A percentile compares a stretch with the other conserved stretches of the same genome.
phyloP scores from a whole-genome alignment of 2,888 invertebrate species.

The Brachyptera putata region DNA sequence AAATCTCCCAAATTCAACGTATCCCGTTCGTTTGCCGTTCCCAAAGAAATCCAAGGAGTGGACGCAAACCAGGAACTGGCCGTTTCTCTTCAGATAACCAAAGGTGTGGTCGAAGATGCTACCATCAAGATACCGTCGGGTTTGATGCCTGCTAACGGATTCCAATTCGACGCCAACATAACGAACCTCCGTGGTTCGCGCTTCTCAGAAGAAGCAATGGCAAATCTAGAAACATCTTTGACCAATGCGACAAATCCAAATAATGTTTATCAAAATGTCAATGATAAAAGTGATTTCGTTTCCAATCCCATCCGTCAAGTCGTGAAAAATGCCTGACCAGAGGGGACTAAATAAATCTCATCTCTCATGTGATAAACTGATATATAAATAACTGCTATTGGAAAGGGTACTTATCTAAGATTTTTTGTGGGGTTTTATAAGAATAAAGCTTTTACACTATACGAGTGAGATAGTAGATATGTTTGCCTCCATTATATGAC shows the following conservation, averaged over 20 bases:
- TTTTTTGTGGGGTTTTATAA: too few relatives aligned
- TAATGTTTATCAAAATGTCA: constrained; percentile 15
- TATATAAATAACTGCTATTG: too few relatives aligned
- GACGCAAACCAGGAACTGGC: constrained; percentile 49
- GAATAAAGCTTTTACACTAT: too few relatives aligned
- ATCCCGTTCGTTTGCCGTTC: constrained; percentile 59
- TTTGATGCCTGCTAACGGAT: constrained; percentile 52
- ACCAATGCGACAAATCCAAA: constrained; percentile 22
- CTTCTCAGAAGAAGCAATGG: constrained; percentile 60
- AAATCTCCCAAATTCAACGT: constrained; percentile 81
- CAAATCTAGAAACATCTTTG: constrained; percentile 51
- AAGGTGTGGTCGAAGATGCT: constrained; percentile 62
- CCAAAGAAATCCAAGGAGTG: constrained; percentile 37
- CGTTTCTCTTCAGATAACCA: constrained; percentile 60
- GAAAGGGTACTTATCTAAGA: too few relatives aligned
- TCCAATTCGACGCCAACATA: constrained; percentile 60
- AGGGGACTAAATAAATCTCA: too few relatives aligned
- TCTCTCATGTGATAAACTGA: too few relatives aligned
- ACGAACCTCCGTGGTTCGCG: constrained; percentile 61
- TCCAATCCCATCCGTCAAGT: constrained; percentile 60
- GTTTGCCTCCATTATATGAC: too few relatives aligned
- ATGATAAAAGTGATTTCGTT: constrained; percentile 52
- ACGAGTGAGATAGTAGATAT: too few relatives aligned
- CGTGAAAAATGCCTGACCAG: constrained; percentile 50
- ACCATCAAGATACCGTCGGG: constrained; percentile 60